These are phyloP conservation scores for Hanleya hanleyi DNA, from an alignment of 2,888 invertebrate species.

Conservation along the genomic window DNA sequence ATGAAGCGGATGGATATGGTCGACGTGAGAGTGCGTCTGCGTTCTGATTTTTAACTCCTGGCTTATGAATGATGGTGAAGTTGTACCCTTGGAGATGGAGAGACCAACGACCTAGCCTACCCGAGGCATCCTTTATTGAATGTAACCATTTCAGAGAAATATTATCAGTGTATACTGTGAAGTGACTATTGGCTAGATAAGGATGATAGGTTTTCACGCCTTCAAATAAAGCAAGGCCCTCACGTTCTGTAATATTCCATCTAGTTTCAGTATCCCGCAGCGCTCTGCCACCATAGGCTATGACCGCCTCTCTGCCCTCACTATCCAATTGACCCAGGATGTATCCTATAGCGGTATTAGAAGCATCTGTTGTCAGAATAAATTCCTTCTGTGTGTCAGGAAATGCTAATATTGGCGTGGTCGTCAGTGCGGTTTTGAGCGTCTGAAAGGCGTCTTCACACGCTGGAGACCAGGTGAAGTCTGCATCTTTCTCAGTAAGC, in stretches of 20 bases:
- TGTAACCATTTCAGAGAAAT: constrained; percentile 10
- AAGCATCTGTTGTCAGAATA: constrained; percentile 25
- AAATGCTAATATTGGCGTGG: constrained; percentile 17
- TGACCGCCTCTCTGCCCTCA: constrained; percentile 4
- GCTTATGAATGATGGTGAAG: constrained; percentile 3
- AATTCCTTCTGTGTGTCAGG: constrained; percentile 15
- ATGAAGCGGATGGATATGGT: constrained; percentile 18
- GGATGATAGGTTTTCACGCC: constrained; percentile 17
- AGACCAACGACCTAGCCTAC: constrained; percentile 8
- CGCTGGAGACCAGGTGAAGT: constrained; percentile 46
- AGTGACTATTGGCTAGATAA: constrained; percentile 12
- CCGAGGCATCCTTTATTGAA: background rate
- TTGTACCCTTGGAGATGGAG: constrained; percentile 17
- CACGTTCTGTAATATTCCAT: constrained; percentile 15
- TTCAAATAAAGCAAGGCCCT: constrained; percentile 22
- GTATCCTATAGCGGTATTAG: constrained; percentile 15
- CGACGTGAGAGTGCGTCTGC: constrained; percentile 32
- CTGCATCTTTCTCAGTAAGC: constrained; percentile 45
- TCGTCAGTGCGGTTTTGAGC: constrained; percentile 40
- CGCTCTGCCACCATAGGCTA: constrained; percentile 23
- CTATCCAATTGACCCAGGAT: constrained; percentile 23
- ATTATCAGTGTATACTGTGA: constrained; percentile 17
- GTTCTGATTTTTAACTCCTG: constrained; percentile 5
- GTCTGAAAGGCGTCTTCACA: constrained; percentile 52
- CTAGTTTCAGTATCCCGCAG: constrained; percentile 9